phyloP scores from a whole-genome alignment of 1,140 invertebrate species.

The Matsumurasca onukii region DNA sequence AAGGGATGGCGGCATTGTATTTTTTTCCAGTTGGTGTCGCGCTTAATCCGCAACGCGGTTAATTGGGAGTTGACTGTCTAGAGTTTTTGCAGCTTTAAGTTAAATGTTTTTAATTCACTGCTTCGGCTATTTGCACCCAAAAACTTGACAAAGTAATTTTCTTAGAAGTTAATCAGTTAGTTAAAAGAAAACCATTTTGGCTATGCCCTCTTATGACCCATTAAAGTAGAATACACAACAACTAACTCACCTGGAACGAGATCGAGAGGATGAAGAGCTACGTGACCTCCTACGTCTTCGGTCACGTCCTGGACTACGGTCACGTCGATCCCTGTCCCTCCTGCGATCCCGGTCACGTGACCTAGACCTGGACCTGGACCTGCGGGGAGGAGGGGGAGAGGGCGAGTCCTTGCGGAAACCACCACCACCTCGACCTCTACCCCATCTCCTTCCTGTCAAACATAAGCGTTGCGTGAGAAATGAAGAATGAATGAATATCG shows the following conservation, averaged over 20 bases:
- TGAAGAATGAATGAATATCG: background rate
- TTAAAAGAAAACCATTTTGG: background rate
- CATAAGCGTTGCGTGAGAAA: too few relatives aligned
- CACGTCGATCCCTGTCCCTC: background rate
- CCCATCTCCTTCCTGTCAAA: conserved; percentile 22
- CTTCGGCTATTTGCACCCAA: too few relatives aligned
- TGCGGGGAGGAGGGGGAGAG: background rate
- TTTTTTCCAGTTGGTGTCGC: too few relatives aligned
- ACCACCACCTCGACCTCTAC: conserved; percentile 9
- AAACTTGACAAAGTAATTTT: too few relatives aligned
- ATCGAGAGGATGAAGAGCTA: background rate
- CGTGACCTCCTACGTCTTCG: background rate
- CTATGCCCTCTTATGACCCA: background rate
- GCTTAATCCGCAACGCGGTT: too few relatives aligned
- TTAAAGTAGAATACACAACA: background rate
- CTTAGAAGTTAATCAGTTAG: too few relatives aligned
- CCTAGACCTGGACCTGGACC: conserved; percentile 1
- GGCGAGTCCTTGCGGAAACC: conserved; percentile 1
- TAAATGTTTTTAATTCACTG: too few relatives aligned
- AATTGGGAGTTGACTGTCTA: too few relatives aligned
- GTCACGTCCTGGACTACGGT: background rate
- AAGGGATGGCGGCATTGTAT: too few relatives aligned
- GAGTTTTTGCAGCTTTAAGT: too few relatives aligned
- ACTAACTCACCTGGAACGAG: background rate
- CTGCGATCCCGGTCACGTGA: conserved; percentile 2